Percentiles rank a stretch among this genome's conserved stretches.
phyloP scores from a whole-genome alignment of 1,140 invertebrate genomes.

The Uloborus diversus region DNA sequence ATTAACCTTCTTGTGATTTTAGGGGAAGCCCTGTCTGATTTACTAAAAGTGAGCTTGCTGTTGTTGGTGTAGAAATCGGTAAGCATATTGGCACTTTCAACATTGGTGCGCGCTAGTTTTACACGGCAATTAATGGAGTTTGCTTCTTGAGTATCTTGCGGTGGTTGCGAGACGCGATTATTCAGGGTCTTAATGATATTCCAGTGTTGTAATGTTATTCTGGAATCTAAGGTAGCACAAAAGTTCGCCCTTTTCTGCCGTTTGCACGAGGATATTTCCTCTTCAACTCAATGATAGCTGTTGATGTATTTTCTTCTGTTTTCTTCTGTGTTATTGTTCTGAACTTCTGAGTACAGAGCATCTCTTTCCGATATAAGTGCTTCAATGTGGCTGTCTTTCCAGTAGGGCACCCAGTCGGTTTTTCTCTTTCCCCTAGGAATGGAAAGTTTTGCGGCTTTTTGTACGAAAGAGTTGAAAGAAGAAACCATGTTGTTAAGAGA shows the following conservation, averaged over 20 bases:
- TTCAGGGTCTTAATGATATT: background rate
- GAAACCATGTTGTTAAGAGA: background rate
- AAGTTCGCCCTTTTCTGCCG: background rate
- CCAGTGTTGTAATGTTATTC: slow-evolving; percentile 1
- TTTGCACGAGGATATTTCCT: slow-evolving; percentile 1
- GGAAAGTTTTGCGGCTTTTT: background rate
- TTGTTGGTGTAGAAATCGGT: slow-evolving; percentile 9
- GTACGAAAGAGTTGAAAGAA: background rate
- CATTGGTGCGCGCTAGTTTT: background rate
- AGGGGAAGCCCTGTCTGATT: background rate
- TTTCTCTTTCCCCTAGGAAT: background rate
- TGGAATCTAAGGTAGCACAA: background rate
- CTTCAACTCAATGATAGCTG: background rate
- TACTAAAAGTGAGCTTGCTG: background rate
- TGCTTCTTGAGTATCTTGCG: background rate
- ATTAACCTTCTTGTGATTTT: background rate
- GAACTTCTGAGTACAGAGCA: background rate
- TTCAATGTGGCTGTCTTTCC: slow-evolving; percentile 5
- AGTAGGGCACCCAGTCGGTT: background rate
- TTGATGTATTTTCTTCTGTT: background rate
- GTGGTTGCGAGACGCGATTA: background rate
- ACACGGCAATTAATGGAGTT: background rate
- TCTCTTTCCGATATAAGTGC: background rate
- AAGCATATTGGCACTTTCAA: background rate
- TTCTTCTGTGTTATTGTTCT: background rate